Evolutionary conservation across 2,113 vertebrate genomes (phyloP).

Genomic region (Psilopsiagon aymara): DNA sequence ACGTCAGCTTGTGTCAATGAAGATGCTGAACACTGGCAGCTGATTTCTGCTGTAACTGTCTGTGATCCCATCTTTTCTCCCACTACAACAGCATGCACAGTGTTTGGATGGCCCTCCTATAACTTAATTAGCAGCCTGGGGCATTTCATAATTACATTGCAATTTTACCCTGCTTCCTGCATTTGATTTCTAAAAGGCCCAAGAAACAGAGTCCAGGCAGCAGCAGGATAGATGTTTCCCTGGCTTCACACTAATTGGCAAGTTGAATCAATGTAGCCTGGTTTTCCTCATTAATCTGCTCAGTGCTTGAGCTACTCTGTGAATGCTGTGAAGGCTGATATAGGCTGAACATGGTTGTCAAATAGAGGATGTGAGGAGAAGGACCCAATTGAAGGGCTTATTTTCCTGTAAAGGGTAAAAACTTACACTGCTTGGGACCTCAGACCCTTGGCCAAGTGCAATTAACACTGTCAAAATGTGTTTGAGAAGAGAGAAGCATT

Average conservation of each 20-base stretch:
- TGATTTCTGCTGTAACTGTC: not conserved
- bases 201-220: not conserved
- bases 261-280: not conserved
- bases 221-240: not conserved
- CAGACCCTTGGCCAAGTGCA: not conserved
- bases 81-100: not conserved
- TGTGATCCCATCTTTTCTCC: not conserved
- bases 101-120: not conserved
- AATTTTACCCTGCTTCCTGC: not conserved
- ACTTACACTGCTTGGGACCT: not conserved
- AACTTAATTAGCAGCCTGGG: not conserved
- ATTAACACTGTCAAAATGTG: not conserved
- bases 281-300: not conserved
- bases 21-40: not conserved
- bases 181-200: not conserved
- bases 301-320: not conserved
- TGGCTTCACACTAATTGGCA: not conserved
- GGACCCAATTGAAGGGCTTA: not conserved
- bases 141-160: not conserved
- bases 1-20: not conserved
- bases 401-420: not conserved
- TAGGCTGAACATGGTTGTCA: fast-evolving
- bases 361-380: not conserved
- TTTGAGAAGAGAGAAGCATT: not conserved
- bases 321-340: not conserved